These are phyloP conservation scores for Daphoenositta chrysoptera DNA, from an alignment of 2,113 vertebrate species.

Conservation along the genomic window DNA sequence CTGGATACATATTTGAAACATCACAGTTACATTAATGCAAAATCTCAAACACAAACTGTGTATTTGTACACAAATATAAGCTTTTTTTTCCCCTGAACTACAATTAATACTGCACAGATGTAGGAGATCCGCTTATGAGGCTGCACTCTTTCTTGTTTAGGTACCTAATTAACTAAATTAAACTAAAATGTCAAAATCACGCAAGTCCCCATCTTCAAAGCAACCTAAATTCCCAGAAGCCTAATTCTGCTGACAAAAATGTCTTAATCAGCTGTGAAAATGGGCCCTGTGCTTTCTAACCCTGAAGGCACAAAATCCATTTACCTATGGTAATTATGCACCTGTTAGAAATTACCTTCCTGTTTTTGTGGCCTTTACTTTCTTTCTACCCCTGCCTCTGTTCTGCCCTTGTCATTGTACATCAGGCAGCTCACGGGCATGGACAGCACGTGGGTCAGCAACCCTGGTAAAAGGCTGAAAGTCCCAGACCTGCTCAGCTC, in stretches of 20 bases:
- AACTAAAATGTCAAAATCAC: not conserved
- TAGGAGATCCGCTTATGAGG: not conserved
- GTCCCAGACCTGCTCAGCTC: not conserved
- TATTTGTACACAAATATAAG: not conserved
- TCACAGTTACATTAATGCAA: not conserved
- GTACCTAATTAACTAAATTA: not conserved
- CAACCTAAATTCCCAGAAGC: not conserved
- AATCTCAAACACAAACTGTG: not conserved
- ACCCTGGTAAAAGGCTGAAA: not conserved
- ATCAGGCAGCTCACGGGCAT: fast-evolving
- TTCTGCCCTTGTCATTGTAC: fast-evolving
- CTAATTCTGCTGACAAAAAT: not conserved
- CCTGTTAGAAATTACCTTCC: not conserved
- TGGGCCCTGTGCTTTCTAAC: not conserved
- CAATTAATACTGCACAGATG: not conserved
- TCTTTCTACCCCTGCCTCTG: not conserved
- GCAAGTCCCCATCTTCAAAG: not conserved
- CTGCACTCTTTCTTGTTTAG: not conserved
- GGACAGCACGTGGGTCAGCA: fast-evolving
- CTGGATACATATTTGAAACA: not conserved
- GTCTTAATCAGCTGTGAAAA: not conserved
- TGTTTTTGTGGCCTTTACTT: not conserved
- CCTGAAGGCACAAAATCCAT: not conserved
- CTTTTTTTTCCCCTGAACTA: not conserved
- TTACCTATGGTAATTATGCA: not conserved